Conservation (phyloP, 2,888 invertebrate species). For the Thereva nobilitata region DNA sequence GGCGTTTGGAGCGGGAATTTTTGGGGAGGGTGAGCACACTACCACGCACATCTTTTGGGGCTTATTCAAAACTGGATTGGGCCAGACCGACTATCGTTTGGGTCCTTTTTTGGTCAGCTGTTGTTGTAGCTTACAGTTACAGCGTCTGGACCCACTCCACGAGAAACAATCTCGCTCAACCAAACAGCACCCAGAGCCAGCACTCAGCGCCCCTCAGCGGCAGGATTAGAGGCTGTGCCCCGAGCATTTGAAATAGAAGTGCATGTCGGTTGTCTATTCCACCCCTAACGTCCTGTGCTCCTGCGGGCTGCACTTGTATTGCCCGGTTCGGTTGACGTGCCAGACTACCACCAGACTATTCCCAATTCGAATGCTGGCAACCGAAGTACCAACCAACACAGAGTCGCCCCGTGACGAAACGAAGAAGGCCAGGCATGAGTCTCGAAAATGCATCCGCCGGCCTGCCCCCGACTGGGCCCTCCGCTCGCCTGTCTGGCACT, state of each 20-base stretch:
- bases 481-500: conserved; percentile 17
- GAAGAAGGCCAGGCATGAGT: conserved; percentile 8
- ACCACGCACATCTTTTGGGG: no score
- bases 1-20: no score
- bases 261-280: conserved; percentile 2
- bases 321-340: conserved; percentile 1
- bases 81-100: no score
- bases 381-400: conserved; percentile 2
- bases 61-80: no score
- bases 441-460: conserved; percentile 17
- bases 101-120: no score
- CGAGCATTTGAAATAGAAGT: background rate
- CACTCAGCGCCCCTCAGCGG: no score
- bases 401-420: background rate
- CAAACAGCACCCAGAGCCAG: no score
- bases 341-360: conserved; percentile 23
- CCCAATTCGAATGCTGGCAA: background rate
- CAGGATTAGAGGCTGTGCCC: no score
- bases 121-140: no score
- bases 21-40: no score
- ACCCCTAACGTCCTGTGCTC: background rate
- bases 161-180: no score
- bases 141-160: no score
- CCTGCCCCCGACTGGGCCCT: conserved; percentile 2
- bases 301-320: background rate